A percentile compares a stretch with the other conserved stretches of the same genome.
phyloP scores from a whole-genome alignment of 2,888 invertebrate species.

The Graphium colonna region DNA sequence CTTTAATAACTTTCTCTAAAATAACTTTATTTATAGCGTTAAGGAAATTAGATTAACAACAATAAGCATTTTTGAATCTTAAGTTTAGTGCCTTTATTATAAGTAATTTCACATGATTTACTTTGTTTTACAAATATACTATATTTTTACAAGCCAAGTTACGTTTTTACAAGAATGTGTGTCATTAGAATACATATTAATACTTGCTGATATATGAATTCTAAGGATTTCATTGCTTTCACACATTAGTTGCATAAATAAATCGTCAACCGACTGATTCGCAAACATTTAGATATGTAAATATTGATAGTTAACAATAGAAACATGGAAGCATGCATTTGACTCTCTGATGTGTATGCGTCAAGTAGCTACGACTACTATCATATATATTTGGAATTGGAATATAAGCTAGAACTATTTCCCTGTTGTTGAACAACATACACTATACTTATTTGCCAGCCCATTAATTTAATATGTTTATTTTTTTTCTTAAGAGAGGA shows the following conservation, averaged over 20 bases:
- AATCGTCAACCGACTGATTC: constrained; percentile 63
- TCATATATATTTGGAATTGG: constrained; percentile 20
- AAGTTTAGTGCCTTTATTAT: too few relatives aligned
- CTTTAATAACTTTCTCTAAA: too few relatives aligned
- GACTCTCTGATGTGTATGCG: not conserved
- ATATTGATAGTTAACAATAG: constrained; percentile 58
- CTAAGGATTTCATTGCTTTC: constrained; percentile 43
- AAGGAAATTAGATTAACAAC: too few relatives aligned
- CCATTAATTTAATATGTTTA: not conserved
- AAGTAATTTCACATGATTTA: too few relatives aligned
- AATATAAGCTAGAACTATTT: constrained; percentile 11
- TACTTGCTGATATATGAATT: constrained; percentile 20
- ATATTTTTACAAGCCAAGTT: too few relatives aligned
- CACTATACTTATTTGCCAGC: not conserved
- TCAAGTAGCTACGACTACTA: not conserved
- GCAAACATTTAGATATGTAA: constrained; percentile 74
- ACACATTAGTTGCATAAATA: constrained; percentile 27
- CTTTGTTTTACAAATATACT: too few relatives aligned
- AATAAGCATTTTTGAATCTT: too few relatives aligned
- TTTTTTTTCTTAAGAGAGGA: too few relatives aligned
- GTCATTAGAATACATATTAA: not conserved
- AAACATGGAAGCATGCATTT: constrained; percentile 39
- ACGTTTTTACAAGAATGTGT: too few relatives aligned
- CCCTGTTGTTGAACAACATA: not conserved
- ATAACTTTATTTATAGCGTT: too few relatives aligned